Base-by-base conservation (phyloP, 1,140 invertebrate species). In the Globodera ellingtonae region DNA sequence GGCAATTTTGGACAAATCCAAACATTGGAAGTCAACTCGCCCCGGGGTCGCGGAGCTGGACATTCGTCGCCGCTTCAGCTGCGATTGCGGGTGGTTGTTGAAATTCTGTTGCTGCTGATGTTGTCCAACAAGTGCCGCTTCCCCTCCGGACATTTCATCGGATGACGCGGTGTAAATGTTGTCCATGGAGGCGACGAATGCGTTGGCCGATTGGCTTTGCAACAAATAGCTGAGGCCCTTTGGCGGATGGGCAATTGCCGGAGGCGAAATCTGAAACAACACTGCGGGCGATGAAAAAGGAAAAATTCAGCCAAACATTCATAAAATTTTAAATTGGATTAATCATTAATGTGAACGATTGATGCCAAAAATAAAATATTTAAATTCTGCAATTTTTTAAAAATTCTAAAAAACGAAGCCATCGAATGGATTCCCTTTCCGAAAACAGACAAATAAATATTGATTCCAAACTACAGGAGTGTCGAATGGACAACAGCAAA, bases 161-260 rank as follows among this genome's bases (percentile, higher is more conserved):
- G 15, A 4, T 7, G 56, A 18, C 44, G 56, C 72, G 18, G 65
- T 74, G 46, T 69, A 46, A 21, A 77, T 47, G 69, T 66, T 66
- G 50, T 77, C 75, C 52, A 66, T 77, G 46, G 75, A 77, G 48
- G 75, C 65, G 48, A 50, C 13, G 46, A 77, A 77, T 15, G 46
- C 24, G 67, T 70, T 70, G n/a, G 24, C 67, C n/a, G 75, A 66
- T 6, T 59, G 65, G n/a, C 50, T 24, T 52, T 77, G 50, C 35
- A 70, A 47, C 67, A 70, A 70, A 70, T 70, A 70, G 67, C 67
- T 70, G 67, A 70, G 24, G 67, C 67, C 46, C 24, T 70, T 70
- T 70, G 24, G 56, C 56, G 56, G 24, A 47, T 70, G 67, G 18
- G 67, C 8, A 62, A 76, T 67, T 62, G 75, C 62, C 69, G 24